Base-by-base conservation (phyloP, 1,140 invertebrate genomes). In the Druon quercuslanigerum region DNA sequence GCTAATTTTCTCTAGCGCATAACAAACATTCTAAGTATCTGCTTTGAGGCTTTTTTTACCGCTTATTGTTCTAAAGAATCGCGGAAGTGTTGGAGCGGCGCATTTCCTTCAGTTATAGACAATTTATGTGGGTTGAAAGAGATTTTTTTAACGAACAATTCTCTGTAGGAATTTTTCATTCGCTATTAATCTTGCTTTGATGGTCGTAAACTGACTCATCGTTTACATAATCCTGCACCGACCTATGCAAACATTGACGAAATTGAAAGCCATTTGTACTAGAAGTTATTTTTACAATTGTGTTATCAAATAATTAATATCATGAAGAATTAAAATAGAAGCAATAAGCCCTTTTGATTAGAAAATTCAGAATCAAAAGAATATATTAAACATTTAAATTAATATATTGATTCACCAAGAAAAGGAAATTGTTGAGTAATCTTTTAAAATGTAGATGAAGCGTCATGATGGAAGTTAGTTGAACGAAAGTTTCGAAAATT, bases 161-260 rank as follows among this genome's bases (percentile, higher is more conserved):
- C 25, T 66, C 33, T 33, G 5, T 12, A 50, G 14, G 50, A 54
- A 73, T 73, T 73, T 54, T 16, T 13, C 56, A 12, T 33, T 46
- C 11, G 52, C 17, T 73, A 25, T 73, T 54, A 40, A 73, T 73
- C 20, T 73, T 73, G 6, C 50, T 54, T 33, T 4, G 25, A 33
- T 33, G 71, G 16, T 50, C 16, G 51, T 72, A 72, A 72, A 72
- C 71, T 73, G 51, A 73, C 16, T 73, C 72, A 54, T 20, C 51
- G 20, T 54, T 73, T 33, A 73, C 51, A 51, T 73, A 73, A 52
- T 25, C 16, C 40, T 12, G 12, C n/a, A 33, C 46, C 17, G 20
- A 54, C 19, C 51, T 20, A 40, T 33, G 16, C 33, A 14, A 17
- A 50, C n/a, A 11, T 46, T 7, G 0, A 46, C 40, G 40, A 46